Base-by-base conservation (phyloP, 2,797 vertebrate genomes). In the Simalia tracyae region DNA sequence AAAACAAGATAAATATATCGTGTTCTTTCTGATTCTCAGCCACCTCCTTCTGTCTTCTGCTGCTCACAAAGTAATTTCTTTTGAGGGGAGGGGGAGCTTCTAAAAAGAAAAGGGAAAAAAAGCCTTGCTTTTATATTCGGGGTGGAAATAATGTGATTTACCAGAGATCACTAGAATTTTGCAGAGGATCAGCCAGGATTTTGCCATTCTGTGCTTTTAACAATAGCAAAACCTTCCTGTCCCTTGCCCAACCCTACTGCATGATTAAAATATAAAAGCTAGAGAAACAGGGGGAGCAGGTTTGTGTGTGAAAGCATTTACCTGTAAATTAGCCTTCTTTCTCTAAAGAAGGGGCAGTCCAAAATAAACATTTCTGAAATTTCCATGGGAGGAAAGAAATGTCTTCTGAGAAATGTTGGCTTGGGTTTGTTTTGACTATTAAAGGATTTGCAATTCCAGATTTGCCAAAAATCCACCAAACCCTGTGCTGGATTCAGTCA, bases 391-490 rank as follows among this genome's bases (percentile, higher is more conserved):
- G 42, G 42, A 24, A 81, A 46, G 9, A 24, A 81, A 81, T 54
- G 50, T 54, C 19, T 10, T 24, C 22, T 46, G 72, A 4, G 22
- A 22, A 24, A 81, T 22, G 9, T 4, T 6, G 9, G 24, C 4
- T 19, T 24, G 19, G 42, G 8, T 81, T 81, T 1, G 42, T 9
- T 81, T 81, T 1, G 0, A 12, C 76, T 57, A 60, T 60, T 26
- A 8, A 4, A 56, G n/a, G 57, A 9, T 3, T 61, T 76, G 72
- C 11, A 50, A 64, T 56, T 84, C 60, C 28, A 9, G 31, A 66
- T 57, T 59, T 59, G 46, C 26, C 24, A 10, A 6, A 56, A 3
- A 6, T 1, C 5, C n/a, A 3, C 54, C 22, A 5, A 22, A 12
- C 14, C 31, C 24, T 28, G 3, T 3, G 9, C 8, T 19, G 17